Conservation (phyloP, 2,797 vertebrate genomes). For the Gorsachius magnificus region DNA sequence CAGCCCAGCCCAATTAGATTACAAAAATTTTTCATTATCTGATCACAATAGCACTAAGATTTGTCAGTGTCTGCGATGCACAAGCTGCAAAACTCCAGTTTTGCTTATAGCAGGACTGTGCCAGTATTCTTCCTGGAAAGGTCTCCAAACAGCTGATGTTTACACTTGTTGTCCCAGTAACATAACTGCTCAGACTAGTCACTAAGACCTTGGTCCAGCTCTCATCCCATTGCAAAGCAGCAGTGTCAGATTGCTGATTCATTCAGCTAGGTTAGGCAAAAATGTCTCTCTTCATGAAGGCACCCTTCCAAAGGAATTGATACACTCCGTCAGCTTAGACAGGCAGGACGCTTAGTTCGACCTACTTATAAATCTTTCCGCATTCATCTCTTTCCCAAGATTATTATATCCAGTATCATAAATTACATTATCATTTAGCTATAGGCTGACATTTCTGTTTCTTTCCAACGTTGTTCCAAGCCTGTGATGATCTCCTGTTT, state of each 20-base stretch:
- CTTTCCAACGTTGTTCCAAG: background rate
- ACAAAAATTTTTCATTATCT: background rate
- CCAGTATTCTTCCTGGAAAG: background rate
- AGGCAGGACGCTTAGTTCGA: background rate
- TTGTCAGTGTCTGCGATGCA: background rate
- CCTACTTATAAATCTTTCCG: accelerated
- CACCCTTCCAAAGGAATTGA: accelerated
- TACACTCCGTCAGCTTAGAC: background rate
- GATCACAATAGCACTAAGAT: background rate
- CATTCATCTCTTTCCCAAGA: background rate
- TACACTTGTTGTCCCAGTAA: constrained; percentile 27
- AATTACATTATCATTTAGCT: background rate
- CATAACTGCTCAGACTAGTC: background rate
- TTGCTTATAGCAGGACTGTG: background rate
- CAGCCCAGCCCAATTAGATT: background rate
- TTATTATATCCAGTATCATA: background rate
- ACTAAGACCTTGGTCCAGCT: background rate
- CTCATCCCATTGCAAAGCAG: background rate
- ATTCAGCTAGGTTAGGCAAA: background rate
- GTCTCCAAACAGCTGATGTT: constrained; percentile 23
- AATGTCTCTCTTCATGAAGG: background rate
- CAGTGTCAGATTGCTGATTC: constrained; percentile 6
- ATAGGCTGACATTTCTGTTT: background rate
- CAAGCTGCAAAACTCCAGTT: background rate
- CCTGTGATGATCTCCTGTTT: background rate